Conservation (phyloP, 2,797 vertebrate genomes). For the Leucoraja ocellata region DNA sequence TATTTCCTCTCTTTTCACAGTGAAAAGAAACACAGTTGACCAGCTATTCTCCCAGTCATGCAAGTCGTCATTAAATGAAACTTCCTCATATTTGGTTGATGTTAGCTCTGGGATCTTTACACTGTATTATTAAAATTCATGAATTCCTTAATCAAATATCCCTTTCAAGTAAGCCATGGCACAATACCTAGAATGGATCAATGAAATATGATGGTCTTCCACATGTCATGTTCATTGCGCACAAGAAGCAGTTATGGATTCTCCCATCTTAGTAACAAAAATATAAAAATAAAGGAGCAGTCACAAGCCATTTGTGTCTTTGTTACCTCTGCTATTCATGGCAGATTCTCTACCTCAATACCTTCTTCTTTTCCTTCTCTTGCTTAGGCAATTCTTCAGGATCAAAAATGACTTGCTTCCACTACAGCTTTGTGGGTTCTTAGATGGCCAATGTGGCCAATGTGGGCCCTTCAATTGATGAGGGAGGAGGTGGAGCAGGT, state of each 20-base stretch:
- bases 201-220: neutral
- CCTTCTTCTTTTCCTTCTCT: too few relatives aligned
- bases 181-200: neutral
- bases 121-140: neutral
- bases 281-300: too few relatives aligned
- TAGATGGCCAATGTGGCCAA: too few relatives aligned
- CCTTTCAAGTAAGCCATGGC: neutral
- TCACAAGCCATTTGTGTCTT: too few relatives aligned
- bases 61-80: neutral
- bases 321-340: too few relatives aligned
- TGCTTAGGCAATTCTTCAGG: too few relatives aligned
- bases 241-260: neutral
- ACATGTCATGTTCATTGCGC: neutral
- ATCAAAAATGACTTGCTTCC: too few relatives aligned
- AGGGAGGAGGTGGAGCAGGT: too few relatives aligned
- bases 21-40: constrained; percentile 30
- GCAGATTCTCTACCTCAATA: too few relatives aligned
- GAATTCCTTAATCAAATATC: neutral
- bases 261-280: neutral
- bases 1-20: constrained; percentile 25
- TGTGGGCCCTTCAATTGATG: too few relatives aligned
- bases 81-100: neutral
- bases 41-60: neutral
- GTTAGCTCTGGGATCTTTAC: neutral
- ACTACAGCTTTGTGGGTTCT: too few relatives aligned